A percentile compares a stretch with the other conserved stretches of the same genome.
Conservation (phyloP, 1,140 invertebrate genomes). For the Drosophila orena region DNA sequence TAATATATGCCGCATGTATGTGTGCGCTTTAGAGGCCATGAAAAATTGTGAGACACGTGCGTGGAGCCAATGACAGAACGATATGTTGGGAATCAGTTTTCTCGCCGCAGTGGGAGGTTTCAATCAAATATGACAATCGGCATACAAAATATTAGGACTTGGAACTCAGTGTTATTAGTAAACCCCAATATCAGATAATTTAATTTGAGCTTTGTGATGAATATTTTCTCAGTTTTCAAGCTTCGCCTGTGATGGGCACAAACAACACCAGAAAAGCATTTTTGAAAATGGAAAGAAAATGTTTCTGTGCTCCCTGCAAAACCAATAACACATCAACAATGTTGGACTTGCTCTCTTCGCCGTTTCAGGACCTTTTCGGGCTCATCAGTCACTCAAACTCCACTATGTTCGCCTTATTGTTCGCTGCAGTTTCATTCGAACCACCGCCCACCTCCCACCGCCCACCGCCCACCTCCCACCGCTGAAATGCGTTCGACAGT, state of each 20-base stretch:
- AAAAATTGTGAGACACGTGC: conserved; percentile 75
- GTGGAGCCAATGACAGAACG: conserved; percentile 54
- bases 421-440: neutral
- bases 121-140: conserved; percentile 5
- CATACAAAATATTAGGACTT: no score
- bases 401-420: conserved; percentile 19
- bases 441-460: conserved; percentile 5
- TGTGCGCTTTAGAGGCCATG: conserved; percentile 51
- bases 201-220: no score
- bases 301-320: conserved; percentile 17
- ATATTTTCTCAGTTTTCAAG: no score
- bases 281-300: no score
- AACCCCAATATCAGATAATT: no score
- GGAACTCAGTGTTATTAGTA: no score
- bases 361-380: conserved; percentile 8
- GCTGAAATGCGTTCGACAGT: conserved; percentile 74
- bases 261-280: no score
- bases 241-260: no score
- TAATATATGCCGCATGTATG: conserved; percentile 35
- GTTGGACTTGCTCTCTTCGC: conserved; percentile 29
- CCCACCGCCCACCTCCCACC: conserved; percentile 7
- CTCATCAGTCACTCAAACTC: conserved; percentile 45
- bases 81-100: conserved; percentile 29
- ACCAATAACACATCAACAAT: conserved; percentile 54
- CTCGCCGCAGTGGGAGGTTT: neutral